Conservation (phyloP, 2,797 vertebrate genomes). For the Anguilla pacifica region DNA sequence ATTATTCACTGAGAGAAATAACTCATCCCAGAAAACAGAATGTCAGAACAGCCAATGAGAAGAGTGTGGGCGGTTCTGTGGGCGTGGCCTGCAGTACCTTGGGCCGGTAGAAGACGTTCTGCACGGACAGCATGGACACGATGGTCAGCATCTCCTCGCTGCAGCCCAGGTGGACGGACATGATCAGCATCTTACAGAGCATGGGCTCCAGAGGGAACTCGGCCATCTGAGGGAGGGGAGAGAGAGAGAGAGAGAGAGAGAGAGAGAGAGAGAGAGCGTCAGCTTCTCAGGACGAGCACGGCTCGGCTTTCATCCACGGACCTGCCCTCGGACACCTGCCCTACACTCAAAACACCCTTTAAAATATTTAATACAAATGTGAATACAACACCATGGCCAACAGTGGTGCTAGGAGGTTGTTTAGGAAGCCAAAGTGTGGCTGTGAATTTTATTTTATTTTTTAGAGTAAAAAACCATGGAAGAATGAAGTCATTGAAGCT, state of each 20-base stretch:
- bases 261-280: no score
- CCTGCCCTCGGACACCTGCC: no score
- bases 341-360: no score
- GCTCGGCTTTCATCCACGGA: no score
- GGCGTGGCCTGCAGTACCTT: slow-evolving; percentile 72
- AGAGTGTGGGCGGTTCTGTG: not conserved
- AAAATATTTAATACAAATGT: not conserved
- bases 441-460: not conserved
- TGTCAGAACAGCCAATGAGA: not conserved
- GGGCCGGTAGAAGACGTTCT: slow-evolving; percentile 97
- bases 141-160: slow-evolving; percentile 98
- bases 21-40: not conserved
- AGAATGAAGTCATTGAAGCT: not conserved
- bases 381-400: not conserved
- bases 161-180: slow-evolving; percentile 98
- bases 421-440: not conserved
- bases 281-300: no score
- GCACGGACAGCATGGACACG: slow-evolving; percentile 97
- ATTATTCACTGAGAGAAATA: not conserved
- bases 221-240: slow-evolving; percentile 81
- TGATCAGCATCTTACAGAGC: slow-evolving; percentile 99
- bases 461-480: not conserved
- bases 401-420: not conserved
- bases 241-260: no score
- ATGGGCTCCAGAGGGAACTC: slow-evolving; percentile 98